Percentiles rank a stretch among this genome's conserved stretches.
Conservation (phyloP, 2,113 vertebrate species). For the Crotalus viridis region DNA sequence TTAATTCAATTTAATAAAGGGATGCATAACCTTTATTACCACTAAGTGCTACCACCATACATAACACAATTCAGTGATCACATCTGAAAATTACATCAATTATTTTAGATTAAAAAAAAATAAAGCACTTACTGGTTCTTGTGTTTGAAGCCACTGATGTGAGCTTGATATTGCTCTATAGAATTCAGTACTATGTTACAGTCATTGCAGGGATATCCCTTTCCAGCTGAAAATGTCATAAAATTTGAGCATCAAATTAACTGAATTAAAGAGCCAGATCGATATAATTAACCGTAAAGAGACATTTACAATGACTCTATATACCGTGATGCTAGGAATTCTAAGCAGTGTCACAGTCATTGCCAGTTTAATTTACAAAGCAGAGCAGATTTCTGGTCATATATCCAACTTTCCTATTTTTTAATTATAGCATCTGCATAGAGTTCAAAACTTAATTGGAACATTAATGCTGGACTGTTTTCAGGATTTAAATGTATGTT, state of each 20-base stretch:
- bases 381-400: background rate
- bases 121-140: conserved; percentile 90
- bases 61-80: background rate
- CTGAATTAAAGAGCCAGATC: conserved; percentile 7
- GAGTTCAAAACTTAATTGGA: background rate
- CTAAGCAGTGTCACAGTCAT: background rate
- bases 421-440: background rate
- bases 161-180: conserved; percentile 96
- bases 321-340: background rate
- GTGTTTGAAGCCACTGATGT: conserved; percentile 96
- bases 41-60: background rate
- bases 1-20: background rate
- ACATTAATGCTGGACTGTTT: background rate
- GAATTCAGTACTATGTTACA: conserved; percentile 96
- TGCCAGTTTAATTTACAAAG: background rate
- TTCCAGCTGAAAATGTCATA: conserved; percentile 80
- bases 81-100: background rate
- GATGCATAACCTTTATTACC: background rate
- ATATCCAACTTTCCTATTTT: background rate
- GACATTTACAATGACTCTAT: conserved; percentile 1
- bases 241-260: conserved; percentile 44
- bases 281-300: conserved; percentile 12
- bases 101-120: conserved; percentile 22
- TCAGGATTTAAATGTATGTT: background rate
- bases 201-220: conserved; percentile 88